Evolutionary conservation across 2,888 invertebrate genomes (phyloP).

Genomic region (Agrochola lota): DNA sequence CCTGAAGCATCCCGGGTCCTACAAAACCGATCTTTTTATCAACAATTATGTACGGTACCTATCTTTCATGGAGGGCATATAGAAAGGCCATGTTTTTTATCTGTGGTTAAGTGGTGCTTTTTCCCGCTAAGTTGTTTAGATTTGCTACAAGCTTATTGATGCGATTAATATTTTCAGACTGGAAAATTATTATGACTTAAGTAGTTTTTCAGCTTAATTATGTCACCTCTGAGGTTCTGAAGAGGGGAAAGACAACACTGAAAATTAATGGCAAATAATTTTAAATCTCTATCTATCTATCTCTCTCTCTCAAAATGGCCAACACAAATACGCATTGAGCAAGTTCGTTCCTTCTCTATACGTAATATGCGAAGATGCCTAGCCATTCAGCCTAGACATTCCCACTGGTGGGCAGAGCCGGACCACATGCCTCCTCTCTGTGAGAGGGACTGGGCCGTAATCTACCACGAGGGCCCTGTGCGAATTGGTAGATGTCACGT

Average conservation of each 20-base stretch:
- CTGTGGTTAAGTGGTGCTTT: not conserved
- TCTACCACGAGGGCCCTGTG: too few species aligned
- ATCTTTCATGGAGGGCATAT: not conserved
- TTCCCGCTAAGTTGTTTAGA: not conserved
- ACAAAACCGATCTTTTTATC: conserved; percentile 46
- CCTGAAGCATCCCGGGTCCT: conserved; percentile 17
- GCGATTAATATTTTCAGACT: not conserved
- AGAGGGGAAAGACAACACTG: not conserved
- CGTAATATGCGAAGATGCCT: not conserved
- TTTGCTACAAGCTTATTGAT: not conserved
- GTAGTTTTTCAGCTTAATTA: not conserved
- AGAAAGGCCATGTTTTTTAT: conserved; percentile 22
- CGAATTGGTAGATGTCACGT: too few species aligned
- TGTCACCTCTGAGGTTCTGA: not conserved
- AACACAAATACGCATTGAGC: not conserved
- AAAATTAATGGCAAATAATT: not conserved
- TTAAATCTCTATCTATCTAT: not conserved
- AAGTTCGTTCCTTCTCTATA: not conserved
- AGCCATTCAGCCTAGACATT: too few species aligned
- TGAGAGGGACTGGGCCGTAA: too few species aligned
- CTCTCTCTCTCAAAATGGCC: not conserved
- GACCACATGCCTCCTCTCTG: fast-evolving
- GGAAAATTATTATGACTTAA: not conserved
- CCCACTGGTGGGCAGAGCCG: too few species aligned
- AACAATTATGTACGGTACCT: conserved; percentile 39